These are phyloP conservation scores for Chouioia cunea DNA, from an alignment of 2,888 invertebrate species.

Conservation along the genomic window DNA sequence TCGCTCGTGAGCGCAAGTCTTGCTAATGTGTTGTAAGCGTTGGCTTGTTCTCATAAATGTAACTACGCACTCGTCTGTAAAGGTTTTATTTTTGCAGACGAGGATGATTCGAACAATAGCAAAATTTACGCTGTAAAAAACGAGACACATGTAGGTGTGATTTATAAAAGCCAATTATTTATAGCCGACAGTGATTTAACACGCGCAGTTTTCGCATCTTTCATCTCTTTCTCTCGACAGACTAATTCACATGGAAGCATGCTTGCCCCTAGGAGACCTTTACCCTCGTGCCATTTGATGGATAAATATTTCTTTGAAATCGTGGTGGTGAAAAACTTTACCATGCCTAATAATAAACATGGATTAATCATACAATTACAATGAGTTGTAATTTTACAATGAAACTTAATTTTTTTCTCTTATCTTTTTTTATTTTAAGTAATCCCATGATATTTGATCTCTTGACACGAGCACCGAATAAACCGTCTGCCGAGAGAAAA, in stretches of 20 bases:
- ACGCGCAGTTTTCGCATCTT: constrained; percentile 4
- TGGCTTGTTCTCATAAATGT: constrained; percentile 50
- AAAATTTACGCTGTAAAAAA: no score
- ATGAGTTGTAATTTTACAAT: no score
- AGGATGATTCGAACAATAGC: no score
- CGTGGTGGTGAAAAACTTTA: constrained; percentile 7
- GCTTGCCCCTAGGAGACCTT: background rate
- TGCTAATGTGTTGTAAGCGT: constrained; percentile 56
- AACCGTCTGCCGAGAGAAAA: background rate
- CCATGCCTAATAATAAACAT: no score
- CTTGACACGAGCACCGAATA: background rate
- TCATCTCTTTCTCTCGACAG: background rate
- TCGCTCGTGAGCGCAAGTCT: constrained; percentile 50
- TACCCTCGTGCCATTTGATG: constrained; percentile 3
- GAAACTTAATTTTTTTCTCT: no score
- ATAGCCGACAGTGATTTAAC: background rate
- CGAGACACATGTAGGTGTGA: background rate
- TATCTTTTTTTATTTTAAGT: no score
- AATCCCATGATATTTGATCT: no score
- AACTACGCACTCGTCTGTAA: constrained; percentile 53
- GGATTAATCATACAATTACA: no score
- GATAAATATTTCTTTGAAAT: constrained; percentile 3
- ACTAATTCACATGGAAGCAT: no score
- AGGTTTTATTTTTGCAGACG: constrained; percentile 11
- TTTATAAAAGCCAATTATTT: constrained; percentile 30